phyloP scores from a whole-genome alignment of 2,113 vertebrate species.

The Semnornis frantzii region DNA sequence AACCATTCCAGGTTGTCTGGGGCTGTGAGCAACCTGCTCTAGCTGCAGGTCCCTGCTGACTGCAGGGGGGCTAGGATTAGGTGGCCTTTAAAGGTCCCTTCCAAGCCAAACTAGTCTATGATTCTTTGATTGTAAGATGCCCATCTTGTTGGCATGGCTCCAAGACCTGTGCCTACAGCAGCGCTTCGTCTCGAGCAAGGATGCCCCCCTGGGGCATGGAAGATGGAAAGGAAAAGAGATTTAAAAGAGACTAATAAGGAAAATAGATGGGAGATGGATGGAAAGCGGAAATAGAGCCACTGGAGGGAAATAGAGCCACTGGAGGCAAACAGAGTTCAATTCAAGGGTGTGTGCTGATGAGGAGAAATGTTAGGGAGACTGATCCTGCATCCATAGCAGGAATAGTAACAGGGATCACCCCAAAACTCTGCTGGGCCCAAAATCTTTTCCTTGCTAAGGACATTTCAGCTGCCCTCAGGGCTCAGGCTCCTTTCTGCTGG shows the following conservation, averaged over 20 bases:
- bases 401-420: background rate
- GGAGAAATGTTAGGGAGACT: background rate
- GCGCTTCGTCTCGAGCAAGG: rapidly evolving
- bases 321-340: background rate
- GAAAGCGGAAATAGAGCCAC: background rate
- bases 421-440: background rate
- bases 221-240: background rate
- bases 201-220: background rate
- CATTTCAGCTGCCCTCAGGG: background rate
- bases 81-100: too few species aligned
- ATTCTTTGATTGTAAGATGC: background rate
- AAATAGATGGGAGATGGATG: background rate
- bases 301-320: background rate
- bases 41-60: too few species aligned
- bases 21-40: too few species aligned
- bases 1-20: too few species aligned
- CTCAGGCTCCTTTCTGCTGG: background rate
- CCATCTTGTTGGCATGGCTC: background rate
- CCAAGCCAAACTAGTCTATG: background rate
- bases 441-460: background rate
- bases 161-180: background rate
- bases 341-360: background rate
- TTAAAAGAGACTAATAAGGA: background rate
- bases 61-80: too few species aligned
- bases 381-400: background rate